Base-by-base conservation (phyloP, 2,797 vertebrate species). In the Poeciliopsis turneri region DNA sequence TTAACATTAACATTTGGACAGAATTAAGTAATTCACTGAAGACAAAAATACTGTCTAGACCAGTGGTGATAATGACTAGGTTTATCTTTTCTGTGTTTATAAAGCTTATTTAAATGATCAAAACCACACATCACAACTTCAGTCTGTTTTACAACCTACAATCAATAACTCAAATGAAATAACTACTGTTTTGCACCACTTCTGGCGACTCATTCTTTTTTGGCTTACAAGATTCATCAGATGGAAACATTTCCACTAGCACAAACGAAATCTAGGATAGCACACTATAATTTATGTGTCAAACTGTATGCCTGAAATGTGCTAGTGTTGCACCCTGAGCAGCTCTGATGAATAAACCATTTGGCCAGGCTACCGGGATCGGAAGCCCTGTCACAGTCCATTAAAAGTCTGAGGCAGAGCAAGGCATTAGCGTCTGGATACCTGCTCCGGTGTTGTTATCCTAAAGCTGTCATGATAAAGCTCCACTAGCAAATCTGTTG, bases 281-380 rank as follows among this genome's bases (percentile, higher is more conserved):
- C 85, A 86, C 72, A 73, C 82, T 85, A 80, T 88, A 89, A 94
- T 91, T 91, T 91, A 92, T 86, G 81, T 83, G 85, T 90, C 89
- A 92, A 89, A 82, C 79, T 77, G 11, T 72, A 66, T 18, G 80
- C 86, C 87, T 28, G 45, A 86, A 90, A 87, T 81, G 75, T 83
- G 89, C 84, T 90, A 79, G 84, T 86, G 83, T 86, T 84, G 88
- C 82, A 87, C 90, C 82, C 79, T 75, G 81, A 89, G 86, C 76
- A 75, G 83, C 69, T 78, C 84, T 94, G 91, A 94, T 94, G 94
- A 94, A 94, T 90, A 95, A 95, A 95, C 88, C 95, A 93, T 94
- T 94, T 79, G 91, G 87, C 51, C 71, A 41, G 75, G 78, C 90
- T 83, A 78, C 79, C 89, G 84, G 89, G 87, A 92, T 92, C 69